Conservation (phyloP, 2,113 vertebrate species). For the Hydrolagus affinis region DNA sequence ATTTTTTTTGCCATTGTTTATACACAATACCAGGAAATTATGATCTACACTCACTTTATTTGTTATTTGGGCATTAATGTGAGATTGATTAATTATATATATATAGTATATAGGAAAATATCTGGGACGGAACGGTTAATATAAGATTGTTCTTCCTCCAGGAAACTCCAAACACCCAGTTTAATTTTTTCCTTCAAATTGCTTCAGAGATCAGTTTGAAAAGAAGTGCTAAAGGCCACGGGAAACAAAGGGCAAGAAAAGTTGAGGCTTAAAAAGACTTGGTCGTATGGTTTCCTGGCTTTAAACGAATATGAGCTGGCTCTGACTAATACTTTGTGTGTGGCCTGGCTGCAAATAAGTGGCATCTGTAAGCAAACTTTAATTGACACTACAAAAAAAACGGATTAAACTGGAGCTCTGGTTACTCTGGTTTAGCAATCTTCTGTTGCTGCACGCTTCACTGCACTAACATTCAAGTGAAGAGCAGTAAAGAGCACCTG, state of each 20-base stretch:
- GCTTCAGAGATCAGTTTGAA: not conserved
- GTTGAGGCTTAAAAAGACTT: not conserved
- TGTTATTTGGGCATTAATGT: not conserved
- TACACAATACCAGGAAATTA: not conserved
- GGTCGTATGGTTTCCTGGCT: not conserved
- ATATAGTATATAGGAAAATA: not conserved
- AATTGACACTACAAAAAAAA: not conserved
- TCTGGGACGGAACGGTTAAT: not conserved
- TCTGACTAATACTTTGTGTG: not conserved
- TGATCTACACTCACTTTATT: not conserved
- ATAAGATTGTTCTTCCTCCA: not conserved
- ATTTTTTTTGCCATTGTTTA: not conserved
- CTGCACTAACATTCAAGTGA: not conserved
- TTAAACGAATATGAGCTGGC: not conserved
- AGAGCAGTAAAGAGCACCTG: not conserved
- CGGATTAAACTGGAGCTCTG: not conserved
- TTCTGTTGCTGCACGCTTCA: not conserved
- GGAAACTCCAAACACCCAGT: not conserved
- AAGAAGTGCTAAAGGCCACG: not conserved
- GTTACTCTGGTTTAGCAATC: not conserved
- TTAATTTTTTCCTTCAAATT: not conserved
- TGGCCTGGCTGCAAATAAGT: not conserved
- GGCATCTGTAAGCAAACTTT: not conserved
- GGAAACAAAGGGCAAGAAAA: not conserved
- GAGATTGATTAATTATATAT: no score